These are phyloP conservation scores for Agapostemon virescens DNA, from an alignment of 2,888 invertebrate species.

Conservation along the genomic window DNA sequence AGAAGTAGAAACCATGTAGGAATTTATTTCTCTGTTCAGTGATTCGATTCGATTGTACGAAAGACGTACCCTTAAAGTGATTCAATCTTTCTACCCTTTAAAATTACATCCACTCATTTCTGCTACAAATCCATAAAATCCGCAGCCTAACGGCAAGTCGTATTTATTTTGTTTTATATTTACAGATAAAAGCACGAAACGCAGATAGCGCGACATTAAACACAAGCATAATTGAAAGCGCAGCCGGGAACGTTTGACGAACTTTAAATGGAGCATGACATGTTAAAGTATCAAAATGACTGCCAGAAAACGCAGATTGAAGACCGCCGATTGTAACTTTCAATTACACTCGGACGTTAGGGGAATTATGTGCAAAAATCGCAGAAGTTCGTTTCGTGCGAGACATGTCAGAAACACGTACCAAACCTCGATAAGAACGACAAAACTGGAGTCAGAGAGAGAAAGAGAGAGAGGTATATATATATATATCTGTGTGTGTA, in stretches of 20 bases:
- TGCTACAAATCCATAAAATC: no score
- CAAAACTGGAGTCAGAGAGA: conserved; percentile 37
- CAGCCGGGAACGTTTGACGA: neutral
- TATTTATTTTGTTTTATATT: neutral
- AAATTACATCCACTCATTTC: neutral
- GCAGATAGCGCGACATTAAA: neutral
- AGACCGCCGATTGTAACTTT: conserved; percentile 25
- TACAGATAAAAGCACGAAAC: neutral
- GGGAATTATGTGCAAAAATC: conserved; percentile 37
- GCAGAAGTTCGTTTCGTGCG: conserved; percentile 47
- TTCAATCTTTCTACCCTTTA: neutral
- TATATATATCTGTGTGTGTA: conserved; percentile 26
- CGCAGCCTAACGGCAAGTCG: neutral
- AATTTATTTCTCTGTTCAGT: no score
- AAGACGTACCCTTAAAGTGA: neutral
- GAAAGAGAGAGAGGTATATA: neutral
- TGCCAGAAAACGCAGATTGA: neutral
- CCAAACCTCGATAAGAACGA: conserved; percentile 42
- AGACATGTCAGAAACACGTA: conserved; percentile 48
- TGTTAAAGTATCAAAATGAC: neutral
- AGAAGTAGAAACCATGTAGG: no score
- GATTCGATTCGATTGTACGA: neutral
- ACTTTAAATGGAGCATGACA: neutral
- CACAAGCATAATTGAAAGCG: neutral
- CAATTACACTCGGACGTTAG: conserved; percentile 36